Percentiles rank a stretch among this genome's conserved stretches.
Evolutionary conservation across 2,113 vertebrate genomes (phyloP).

Genomic region (Chunga burmeisteri): DNA sequence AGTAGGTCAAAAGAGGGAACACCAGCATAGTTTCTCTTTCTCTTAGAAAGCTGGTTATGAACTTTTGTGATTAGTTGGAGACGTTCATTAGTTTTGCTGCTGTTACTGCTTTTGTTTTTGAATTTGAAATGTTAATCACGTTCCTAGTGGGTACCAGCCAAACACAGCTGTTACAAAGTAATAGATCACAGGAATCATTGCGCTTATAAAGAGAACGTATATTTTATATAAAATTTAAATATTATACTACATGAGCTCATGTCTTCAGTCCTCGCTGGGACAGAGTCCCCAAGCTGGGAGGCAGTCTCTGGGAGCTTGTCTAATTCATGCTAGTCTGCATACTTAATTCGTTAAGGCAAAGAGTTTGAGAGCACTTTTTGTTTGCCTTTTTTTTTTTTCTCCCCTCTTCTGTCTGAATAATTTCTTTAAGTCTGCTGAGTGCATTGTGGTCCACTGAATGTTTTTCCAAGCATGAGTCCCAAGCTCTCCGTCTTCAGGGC

Average conservation of each 20-base stretch:
- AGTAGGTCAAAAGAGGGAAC: constrained; percentile 28
- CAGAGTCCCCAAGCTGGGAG: background rate
- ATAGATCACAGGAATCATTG: background rate
- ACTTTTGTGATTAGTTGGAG: background rate
- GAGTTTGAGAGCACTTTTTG: constrained; percentile 12
- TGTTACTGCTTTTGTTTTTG: constrained; percentile 27
- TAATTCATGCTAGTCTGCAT: background rate
- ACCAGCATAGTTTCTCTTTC: background rate
- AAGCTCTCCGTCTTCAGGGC: constrained; percentile 30
- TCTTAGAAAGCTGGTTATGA: constrained; percentile 35
- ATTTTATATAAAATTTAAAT: background rate
- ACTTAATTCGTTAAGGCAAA: background rate
- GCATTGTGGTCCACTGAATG: background rate
- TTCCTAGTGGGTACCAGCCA: constrained; percentile 41
- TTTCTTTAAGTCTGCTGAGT: background rate
- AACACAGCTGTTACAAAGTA: constrained; percentile 11
- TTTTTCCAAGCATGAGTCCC: constrained; percentile 32
- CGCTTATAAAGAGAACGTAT: background rate
- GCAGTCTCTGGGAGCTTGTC: background rate
- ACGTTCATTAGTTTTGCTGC: constrained; percentile 13
- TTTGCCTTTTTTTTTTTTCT: background rate
- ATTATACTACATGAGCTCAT: background rate
- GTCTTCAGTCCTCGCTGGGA: background rate
- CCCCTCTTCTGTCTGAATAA: background rate
- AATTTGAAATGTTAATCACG: constrained; percentile 47